phyloP scores from a whole-genome alignment of 2,113 vertebrate species.

The Nannospalax galili region DNA sequence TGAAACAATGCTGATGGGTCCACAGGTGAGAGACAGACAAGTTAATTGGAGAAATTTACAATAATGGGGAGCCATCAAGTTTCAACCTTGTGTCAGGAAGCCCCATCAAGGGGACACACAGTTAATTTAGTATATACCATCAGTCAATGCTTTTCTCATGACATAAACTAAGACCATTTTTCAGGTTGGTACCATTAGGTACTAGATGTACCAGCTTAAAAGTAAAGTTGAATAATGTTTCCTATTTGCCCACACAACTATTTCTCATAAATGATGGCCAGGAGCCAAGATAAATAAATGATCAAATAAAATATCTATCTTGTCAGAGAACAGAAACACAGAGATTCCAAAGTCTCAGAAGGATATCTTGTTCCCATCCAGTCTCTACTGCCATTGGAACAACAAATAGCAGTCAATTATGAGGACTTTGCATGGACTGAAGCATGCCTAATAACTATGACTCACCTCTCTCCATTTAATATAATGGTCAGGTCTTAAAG shows the following conservation, averaged over 20 bases:
- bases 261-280: conserved; percentile 41
- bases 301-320: conserved; percentile 52
- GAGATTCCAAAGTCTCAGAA: neutral
- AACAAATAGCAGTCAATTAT: conserved; percentile 46
- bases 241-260: neutral
- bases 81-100: neutral
- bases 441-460: conserved; percentile 14
- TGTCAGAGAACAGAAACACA: conserved; percentile 11
- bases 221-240: conserved; percentile 14
- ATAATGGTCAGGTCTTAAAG: conserved; percentile 9
- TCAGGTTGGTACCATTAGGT: neutral
- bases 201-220: conserved; percentile 16
- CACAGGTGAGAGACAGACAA: neutral
- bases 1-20: neutral
- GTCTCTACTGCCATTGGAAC: neutral
- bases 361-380: conserved; percentile 21
- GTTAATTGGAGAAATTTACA: neutral
- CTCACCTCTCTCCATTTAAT: conserved; percentile 39
- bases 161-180: neutral
- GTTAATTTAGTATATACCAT: neutral
- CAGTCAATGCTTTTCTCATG: neutral
- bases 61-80: neutral
- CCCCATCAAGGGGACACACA: neutral
- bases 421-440: neutral
- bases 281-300: neutral